Conservation (phyloP, 2,888 invertebrate genomes). For the Drosophila acutilabella region DNA sequence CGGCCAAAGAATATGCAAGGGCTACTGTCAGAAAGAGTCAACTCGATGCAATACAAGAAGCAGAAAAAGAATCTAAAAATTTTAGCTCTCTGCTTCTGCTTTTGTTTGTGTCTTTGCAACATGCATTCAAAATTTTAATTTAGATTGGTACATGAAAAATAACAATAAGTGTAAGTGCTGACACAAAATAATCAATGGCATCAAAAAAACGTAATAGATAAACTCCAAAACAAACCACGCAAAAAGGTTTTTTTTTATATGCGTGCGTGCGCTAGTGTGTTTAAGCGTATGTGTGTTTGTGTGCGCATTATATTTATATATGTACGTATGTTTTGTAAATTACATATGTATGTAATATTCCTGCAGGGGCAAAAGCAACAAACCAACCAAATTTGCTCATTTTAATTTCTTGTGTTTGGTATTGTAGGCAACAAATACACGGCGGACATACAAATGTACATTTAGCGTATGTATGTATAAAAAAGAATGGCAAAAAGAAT, state of each 20-base stretch:
- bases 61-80: constrained; percentile 74
- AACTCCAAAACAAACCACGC: constrained; percentile 57
- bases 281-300: constrained; percentile 29
- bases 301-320: constrained; percentile 58
- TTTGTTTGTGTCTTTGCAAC: constrained; percentile 77
- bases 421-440: constrained; percentile 61
- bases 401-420: constrained; percentile 62
- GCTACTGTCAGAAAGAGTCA: constrained; percentile 55
- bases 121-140: constrained; percentile 72
- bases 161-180: constrained; percentile 32
- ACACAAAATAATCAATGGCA: constrained; percentile 9
- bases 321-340: constrained; percentile 16
- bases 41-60: constrained; percentile 52
- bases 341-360: constrained; percentile 50
- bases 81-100: constrained; percentile 75
- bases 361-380: constrained; percentile 67
- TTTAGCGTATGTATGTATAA: constrained; percentile 18
- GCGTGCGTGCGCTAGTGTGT: constrained; percentile 41
- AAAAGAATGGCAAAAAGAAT: constrained; percentile 57
- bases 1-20: constrained; percentile 54
- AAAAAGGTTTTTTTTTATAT: constrained; percentile 43
- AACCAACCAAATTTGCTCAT: constrained; percentile 67
- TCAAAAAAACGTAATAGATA: constrained; percentile 33
- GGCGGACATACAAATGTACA: constrained; percentile 29
- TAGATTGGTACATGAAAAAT: constrained; percentile 30